A percentile compares a stretch with the other conserved stretches of the same genome.
Evolutionary conservation across 2,113 vertebrate species (phyloP).

Genomic region (Zosterops hypoxanthus): DNA sequence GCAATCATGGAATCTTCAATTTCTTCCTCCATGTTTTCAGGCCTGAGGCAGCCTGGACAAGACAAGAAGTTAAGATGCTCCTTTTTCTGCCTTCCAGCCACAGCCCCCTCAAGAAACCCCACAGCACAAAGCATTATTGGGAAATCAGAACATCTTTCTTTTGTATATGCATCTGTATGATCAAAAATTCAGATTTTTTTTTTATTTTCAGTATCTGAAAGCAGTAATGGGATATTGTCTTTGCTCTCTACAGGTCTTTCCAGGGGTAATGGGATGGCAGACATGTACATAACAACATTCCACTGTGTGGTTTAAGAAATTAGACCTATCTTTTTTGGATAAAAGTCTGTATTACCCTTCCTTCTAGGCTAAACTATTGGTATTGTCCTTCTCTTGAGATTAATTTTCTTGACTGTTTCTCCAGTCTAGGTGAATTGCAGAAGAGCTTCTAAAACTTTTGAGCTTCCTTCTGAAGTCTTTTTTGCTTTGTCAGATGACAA

Average conservation of each 20-base stretch:
- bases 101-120: neutral
- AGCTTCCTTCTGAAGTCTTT: neutral
- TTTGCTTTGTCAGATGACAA: neutral
- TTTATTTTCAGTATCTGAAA: neutral
- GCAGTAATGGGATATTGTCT: neutral
- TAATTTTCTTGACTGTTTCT: neutral
- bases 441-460: neutral
- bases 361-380: neutral
- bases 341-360: neutral
- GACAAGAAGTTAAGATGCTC: neutral
- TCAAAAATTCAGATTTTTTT: neutral
- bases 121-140: neutral
- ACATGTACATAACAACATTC: neutral
- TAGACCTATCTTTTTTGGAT: neutral
- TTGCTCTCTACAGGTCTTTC: neutral
- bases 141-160: neutral
- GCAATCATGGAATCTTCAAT: neutral
- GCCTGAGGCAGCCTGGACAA: neutral
- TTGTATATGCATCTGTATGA: rapidly evolving
- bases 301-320: neutral
- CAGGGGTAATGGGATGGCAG: neutral
- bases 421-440: neutral
- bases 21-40: neutral
- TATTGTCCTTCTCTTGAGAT: neutral
- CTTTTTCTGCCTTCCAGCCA: neutral